Evolutionary conservation across 2,888 invertebrate genomes (phyloP).

Genomic region (Petrolisthes cinctipes): DNA sequence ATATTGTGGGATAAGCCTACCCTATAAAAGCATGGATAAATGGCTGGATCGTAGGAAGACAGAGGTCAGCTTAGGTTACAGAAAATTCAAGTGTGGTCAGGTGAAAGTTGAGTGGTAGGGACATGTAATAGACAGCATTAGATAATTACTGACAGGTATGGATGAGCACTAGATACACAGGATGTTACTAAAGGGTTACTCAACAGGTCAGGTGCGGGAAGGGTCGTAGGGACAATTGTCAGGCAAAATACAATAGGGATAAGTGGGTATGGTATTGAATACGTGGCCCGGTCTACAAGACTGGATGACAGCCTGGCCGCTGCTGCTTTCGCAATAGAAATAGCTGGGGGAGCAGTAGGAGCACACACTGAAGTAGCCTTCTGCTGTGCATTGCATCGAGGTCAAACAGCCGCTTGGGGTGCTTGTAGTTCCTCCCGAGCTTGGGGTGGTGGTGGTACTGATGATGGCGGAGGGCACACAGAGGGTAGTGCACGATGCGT

Average conservation of each 20-base stretch:
- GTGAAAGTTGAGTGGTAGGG: too few species aligned
- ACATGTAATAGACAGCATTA: too few species aligned
- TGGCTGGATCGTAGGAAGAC: too few species aligned
- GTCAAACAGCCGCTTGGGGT: neutral
- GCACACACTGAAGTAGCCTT: neutral
- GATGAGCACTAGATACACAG: too few species aligned
- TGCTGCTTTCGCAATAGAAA: neutral
- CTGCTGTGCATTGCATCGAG: neutral
- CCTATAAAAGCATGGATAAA: too few species aligned
- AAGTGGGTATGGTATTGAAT: neutral
- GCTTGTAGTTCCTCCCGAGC: neutral
- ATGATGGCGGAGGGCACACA: neutral
- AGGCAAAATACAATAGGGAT: constrained; percentile 18
- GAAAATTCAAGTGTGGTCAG: too few species aligned
- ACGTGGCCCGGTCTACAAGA: neutral
- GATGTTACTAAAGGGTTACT: too few species aligned
- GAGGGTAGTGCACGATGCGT: neutral
- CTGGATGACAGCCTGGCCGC: neutral
- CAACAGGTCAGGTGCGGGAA: neutral
- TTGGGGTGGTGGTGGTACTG: neutral
- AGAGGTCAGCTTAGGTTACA: too few species aligned
- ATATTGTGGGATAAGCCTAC: too few species aligned
- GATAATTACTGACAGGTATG: too few species aligned
- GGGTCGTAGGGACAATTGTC: constrained; percentile 28
- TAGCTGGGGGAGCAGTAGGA: neutral